These are phyloP conservation scores for Oryctes rhinoceros DNA, from an alignment of 1,140 invertebrate genomes.

Conservation along the genomic window DNA sequence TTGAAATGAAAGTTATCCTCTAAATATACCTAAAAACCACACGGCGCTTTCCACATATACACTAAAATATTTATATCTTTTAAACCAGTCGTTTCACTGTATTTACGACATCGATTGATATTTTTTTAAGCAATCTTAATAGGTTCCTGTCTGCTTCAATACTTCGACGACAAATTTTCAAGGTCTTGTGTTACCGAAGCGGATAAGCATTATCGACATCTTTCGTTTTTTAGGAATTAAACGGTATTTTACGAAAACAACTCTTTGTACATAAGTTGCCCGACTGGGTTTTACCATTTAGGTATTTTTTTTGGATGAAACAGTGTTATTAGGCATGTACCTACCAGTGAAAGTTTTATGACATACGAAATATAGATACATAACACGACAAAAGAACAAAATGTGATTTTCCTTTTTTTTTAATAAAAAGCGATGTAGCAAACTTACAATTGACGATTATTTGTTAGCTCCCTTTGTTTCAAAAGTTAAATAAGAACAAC, in stretches of 20 bases:
- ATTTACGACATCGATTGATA: slow-evolving; percentile 9
- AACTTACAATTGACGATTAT: no score
- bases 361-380: no score
- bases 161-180: not conserved
- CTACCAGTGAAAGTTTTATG: no score
- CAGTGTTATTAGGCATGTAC: no score
- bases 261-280: not conserved
- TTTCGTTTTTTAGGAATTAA: slow-evolving; percentile 12
- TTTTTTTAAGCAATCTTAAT: not conserved
- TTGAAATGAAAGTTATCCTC: no score
- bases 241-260: not conserved
- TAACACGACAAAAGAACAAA: no score
- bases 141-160: slow-evolving; percentile 28
- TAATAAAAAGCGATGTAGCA: no score
- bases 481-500: no score
- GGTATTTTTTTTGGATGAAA: not conserved
- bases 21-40: no score
- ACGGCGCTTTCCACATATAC: not conserved
- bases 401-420: no score
- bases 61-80: not conserved
- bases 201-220: not conserved
- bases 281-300: slow-evolving; percentile 3
- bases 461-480: no score
- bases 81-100: no score
- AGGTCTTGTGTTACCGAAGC: not conserved